Conservation (phyloP, 2,113 vertebrate species). For the Lepisosteus osseus region DNA sequence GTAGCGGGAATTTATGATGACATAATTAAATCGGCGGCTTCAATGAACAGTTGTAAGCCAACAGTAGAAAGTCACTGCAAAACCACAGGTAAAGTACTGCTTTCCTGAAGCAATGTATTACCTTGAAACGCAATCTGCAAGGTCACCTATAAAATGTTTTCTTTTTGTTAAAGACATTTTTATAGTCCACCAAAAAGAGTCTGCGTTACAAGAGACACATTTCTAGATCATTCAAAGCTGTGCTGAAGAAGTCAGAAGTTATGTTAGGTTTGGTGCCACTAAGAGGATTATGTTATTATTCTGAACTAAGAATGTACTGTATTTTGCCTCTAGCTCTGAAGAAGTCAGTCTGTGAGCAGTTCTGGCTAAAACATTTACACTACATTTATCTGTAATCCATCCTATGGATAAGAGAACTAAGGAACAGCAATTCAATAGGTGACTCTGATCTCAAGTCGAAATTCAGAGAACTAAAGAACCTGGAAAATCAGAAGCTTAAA, state of each 20-base stretch:
- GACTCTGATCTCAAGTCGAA: background rate
- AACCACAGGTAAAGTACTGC: no score
- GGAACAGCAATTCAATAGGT: background rate
- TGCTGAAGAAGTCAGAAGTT: background rate
- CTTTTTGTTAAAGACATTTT: no score
- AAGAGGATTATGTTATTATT: slow-evolving; percentile 12
- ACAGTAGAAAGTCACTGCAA: no score
- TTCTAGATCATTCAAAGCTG: no score
- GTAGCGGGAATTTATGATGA: no score
- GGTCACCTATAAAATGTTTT: no score
- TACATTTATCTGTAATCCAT: slow-evolving; percentile 11
- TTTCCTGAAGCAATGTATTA: no score
- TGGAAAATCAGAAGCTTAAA: background rate
- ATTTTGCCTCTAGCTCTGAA: slow-evolving; percentile 2
- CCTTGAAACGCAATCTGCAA: no score
- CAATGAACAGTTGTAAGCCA: no score
- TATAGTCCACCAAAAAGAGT: no score
- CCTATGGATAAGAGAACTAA: background rate
- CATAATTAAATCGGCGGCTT: no score
- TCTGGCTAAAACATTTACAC: background rate
- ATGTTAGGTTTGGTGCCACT: background rate
- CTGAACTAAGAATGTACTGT: background rate
- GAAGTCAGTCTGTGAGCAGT: background rate
- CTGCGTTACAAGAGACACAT: no score
- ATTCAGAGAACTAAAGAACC: background rate